A percentile compares a stretch with the other conserved stretches of the same genome.
Conservation (phyloP, 2,888 invertebrate species). For the Microctonus brassicae region DNA sequence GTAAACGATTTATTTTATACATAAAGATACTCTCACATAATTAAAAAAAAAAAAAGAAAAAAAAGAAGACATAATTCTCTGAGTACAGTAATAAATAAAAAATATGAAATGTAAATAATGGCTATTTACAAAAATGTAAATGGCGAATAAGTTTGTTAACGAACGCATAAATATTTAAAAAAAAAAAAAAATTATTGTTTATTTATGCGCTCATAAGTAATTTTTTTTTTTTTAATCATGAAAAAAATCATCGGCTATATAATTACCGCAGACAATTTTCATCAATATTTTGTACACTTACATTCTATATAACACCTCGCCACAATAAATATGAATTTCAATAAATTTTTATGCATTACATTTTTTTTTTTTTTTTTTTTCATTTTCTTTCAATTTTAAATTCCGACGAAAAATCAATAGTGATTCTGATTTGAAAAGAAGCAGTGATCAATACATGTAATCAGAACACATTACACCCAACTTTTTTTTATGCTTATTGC, state of each 20-base stretch:
- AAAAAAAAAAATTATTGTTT: constrained; percentile 42
- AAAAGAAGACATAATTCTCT: constrained; percentile 35
- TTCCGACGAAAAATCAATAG: not conserved
- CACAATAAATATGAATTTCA: constrained; percentile 27
- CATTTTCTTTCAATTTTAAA: not conserved
- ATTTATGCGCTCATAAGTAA: constrained; percentile 48
- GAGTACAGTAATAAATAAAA: constrained; percentile 66
- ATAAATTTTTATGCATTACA: constrained; percentile 14
- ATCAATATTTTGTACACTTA: constrained; percentile 60
- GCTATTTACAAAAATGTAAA: constrained; percentile 69
- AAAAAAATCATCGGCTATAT: constrained; percentile 32
- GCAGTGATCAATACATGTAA: constrained; percentile 4
- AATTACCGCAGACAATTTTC: constrained; percentile 43
- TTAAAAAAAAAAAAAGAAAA: no score
- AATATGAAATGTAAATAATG: constrained; percentile 68
- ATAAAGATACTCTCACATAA: constrained; percentile 63
- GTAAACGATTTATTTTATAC: constrained; percentile 69
- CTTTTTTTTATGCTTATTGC: constrained; percentile 54
- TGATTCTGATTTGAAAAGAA: constrained; percentile 8
- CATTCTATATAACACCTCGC: constrained; percentile 55
- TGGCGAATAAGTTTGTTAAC: constrained; percentile 67
- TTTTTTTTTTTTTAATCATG: constrained; percentile 37
- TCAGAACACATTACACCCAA: constrained; percentile 25
- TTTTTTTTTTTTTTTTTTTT: constrained; percentile 5
- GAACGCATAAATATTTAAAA: constrained; percentile 57